Base-by-base conservation (phyloP, 2,797 vertebrate genomes). In the Melanotaenia maccullochi region DNA sequence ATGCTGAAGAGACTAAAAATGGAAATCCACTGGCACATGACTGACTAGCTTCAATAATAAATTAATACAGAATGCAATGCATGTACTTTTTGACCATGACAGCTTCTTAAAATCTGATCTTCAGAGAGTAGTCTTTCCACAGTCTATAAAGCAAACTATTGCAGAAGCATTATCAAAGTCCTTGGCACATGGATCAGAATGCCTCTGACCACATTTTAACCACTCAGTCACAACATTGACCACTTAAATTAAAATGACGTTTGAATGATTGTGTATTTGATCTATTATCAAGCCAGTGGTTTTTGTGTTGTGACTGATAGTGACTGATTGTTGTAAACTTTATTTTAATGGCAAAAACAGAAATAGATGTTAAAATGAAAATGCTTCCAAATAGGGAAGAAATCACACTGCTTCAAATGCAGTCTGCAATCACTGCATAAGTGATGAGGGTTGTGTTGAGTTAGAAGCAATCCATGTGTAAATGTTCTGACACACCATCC, bases 401-500 rank as follows among this genome's bases (percentile, higher is more conserved):
- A 33, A 1, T 25, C 40, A 9, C 25, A 56, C n/a, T 47, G 52
- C 36, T 32, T 33, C 12, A 25, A 18, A 40, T 56, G 57, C 61
- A 56, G 32, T 54, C 35, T 64, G 20, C 32, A 20, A 11, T 33
- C 38, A 4, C 40, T 56, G 51, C 9, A 9, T 38, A 28, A 44
- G 51, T 54, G 57, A 63, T 36, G 36, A 47, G 8, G 25, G 54
- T 22, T 9, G 7, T 63, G 30, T 64, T 13, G 24, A 44, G 25
- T 47, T 32, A 68, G 32, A 47, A 12, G 65, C 6, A 4, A 55
- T 56, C 47, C 22, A 20, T 40, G 76, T 72, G 63, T 68, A 67
- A 78, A 75, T 60, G 69, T 56, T 60, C 44, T 71, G 71, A 68
- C 60, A 18, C 28, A 55, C 42, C 9, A 71, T 28, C 33, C 65